These are phyloP conservation scores for Gobiocypris rarus DNA, from an alignment of 2,113 vertebrate species.

Conservation along the genomic window DNA sequence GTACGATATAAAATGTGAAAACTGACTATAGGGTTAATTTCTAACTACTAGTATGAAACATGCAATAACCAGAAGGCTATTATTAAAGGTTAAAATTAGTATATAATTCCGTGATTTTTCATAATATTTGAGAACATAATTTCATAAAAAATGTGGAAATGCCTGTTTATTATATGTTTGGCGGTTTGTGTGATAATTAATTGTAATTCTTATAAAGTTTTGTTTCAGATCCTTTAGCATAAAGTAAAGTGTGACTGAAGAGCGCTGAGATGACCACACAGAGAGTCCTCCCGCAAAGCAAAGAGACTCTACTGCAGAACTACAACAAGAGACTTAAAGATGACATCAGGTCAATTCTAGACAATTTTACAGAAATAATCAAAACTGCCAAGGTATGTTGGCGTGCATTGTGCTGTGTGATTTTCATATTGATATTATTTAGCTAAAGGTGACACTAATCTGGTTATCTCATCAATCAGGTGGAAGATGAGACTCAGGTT, in stretches of 20 bases:
- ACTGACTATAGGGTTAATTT: neutral
- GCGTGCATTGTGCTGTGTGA: neutral
- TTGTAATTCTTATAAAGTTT: neutral
- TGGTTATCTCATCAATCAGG: constrained; percentile 70
- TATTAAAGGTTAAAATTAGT: too few relatives aligned
- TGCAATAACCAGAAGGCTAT: too few relatives aligned
- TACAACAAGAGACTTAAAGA: constrained; percentile 98
- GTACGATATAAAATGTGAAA: neutral
- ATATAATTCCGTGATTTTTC: too few relatives aligned
- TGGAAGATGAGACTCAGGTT: constrained; percentile 97
- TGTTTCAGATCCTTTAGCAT: neutral
- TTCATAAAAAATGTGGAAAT: neutral
- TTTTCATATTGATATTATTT: neutral
- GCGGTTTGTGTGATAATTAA: neutral
- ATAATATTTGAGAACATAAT: too few relatives aligned
- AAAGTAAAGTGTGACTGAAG: neutral
- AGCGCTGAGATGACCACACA: constrained; percentile 80
- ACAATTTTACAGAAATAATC: constrained; percentile 96
- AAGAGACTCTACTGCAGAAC: constrained; percentile 92
- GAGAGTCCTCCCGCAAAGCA: constrained; percentile 89
- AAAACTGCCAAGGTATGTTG: constrained; percentile 88
- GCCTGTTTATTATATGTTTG: neutral
- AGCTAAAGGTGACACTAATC: neutral
- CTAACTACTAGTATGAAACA: neutral
- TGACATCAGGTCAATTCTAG: constrained; percentile 92